These are phyloP conservation scores for Osmerus eperlanus DNA, from an alignment of 2,113 vertebrate species.

Conservation along the genomic window DNA sequence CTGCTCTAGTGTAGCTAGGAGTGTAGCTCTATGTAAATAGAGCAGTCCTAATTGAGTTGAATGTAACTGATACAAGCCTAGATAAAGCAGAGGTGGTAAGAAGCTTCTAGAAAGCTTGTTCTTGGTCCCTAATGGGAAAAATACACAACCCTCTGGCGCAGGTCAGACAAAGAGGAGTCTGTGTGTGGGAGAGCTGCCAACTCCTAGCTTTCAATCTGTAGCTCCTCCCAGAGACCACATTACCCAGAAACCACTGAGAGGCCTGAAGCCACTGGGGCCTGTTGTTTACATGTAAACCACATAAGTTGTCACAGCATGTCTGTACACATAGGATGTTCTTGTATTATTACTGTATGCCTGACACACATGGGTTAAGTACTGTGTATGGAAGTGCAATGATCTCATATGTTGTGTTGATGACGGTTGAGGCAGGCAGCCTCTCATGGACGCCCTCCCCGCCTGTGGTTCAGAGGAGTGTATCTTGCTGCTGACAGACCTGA, in stretches of 20 bases:
- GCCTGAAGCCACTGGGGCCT: too few relatives aligned
- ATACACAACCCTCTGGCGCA: slow-evolving; percentile 17
- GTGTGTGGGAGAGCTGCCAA: slow-evolving; percentile 21
- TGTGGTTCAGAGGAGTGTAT: slow-evolving; percentile 82
- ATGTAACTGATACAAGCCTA: not conserved
- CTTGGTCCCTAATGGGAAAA: slow-evolving; percentile 12
- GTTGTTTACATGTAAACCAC: too few relatives aligned
- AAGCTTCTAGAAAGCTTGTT: slow-evolving; percentile 11
- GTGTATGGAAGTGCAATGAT: slow-evolving; percentile 1
- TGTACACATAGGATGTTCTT: not conserved
- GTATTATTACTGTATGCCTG: not conserved
- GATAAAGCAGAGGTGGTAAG: slow-evolving; percentile 8
- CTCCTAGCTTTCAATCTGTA: slow-evolving; percentile 6
- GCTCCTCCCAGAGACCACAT: slow-evolving; percentile 10
- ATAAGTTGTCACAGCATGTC: not conserved
- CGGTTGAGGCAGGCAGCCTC: slow-evolving; percentile 73
- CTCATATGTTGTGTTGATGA: not conserved
- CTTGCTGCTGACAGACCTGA: slow-evolving; percentile 73
- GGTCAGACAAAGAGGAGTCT: slow-evolving; percentile 27
- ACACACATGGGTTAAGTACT: not conserved
- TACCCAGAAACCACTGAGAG: not conserved
- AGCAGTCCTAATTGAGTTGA: not conserved
- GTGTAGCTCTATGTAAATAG: too few relatives aligned
- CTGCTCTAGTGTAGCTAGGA: too few relatives aligned
- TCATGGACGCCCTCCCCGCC: slow-evolving; percentile 77